phyloP scores from a whole-genome alignment of 2,888 invertebrate genomes.

The Troides oblongomaculatus region DNA sequence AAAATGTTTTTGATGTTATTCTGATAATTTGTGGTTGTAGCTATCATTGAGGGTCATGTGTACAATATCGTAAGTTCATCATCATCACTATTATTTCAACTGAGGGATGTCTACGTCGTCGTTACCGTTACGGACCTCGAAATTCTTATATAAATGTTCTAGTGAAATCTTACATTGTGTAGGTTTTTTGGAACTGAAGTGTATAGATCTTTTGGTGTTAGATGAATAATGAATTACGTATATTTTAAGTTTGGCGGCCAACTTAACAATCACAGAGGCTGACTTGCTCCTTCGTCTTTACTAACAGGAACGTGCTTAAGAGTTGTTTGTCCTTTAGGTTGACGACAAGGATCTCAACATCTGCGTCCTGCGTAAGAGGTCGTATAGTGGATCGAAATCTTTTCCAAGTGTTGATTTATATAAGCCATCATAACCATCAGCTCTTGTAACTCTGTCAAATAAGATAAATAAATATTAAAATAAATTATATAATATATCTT shows the following conservation, averaged over 20 bases:
- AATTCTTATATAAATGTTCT: too few species aligned
- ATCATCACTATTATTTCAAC: too few species aligned
- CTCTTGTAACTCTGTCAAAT: neutral
- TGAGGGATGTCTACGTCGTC: too few species aligned
- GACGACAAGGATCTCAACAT: conserved; percentile 30
- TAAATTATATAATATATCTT: too few species aligned
- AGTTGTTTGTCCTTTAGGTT: conserved; percentile 47
- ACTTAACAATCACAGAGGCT: conserved; percentile 9
- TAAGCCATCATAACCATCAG: neutral
- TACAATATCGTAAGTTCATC: too few species aligned
- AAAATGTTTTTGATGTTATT: too few species aligned
- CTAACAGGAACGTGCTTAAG: conserved; percentile 52
- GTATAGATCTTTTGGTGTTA: too few species aligned
- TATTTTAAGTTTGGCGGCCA: conserved; percentile 18
- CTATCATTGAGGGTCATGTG: too few species aligned
- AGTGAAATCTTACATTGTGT: too few species aligned
- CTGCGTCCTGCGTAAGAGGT: conserved; percentile 13
- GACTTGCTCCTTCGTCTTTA: conserved; percentile 38
- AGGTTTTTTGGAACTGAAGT: too few species aligned
- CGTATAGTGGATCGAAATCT: neutral
- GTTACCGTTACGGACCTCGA: too few species aligned
- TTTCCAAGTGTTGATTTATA: neutral
- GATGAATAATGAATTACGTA: conserved; percentile 7
- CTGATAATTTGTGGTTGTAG: too few species aligned
- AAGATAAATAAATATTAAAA: neutral